Evolutionary conservation across 2,113 vertebrate genomes (phyloP), one percentile per base, ranked within the genome.

Genomic region (Orycteropus afer): DNA sequence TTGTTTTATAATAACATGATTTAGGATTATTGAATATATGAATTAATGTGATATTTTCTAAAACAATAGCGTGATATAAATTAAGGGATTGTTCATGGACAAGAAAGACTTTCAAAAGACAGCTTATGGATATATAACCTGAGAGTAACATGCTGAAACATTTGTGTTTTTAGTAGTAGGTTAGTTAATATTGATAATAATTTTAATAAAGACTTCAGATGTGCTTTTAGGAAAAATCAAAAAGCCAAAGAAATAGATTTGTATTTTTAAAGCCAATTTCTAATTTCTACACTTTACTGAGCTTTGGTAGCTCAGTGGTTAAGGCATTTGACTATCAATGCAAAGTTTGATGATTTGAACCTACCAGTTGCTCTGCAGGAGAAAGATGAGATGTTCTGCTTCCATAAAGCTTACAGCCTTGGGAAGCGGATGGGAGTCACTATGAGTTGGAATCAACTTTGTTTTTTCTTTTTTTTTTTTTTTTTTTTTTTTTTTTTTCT

Each of bases 131-230:
- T 83, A 51, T 89, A 85, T 65, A 76, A 2, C 2, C 40, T 53
- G 27, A 77, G 4, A 55, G 29, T 77, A 88, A 49, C 10, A 73
- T 6, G 32, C 47, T 71, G 13, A 69, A 88, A 61, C 86, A 63
- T 13, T 83, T 83, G 37, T 82, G 78, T 40, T 63, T 93, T 83
- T 69, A 87, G 10, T 71, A 82, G 5, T 40, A 74, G 3, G 17
- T 69, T 71, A 76, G 57, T 90, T 89, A 86, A 65, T 69, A 42
- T 71, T 89, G 86, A 34, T 67, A 29, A 59, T 42, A n/a, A 92
- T 55, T 37, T 59, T 71, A 71, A 49, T 47, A 45, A 86, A 94
- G 37, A 90, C 0, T 71, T 89, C 37, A 96, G 34, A 67, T 47
- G 14, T 25, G 22, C 3, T 91, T 94, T 91, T 53, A 81, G n/a